phyloP scores from a whole-genome alignment of 37 sponge, comb jelly and placozoan genomes.

The Haliclona indistincta region DNA sequence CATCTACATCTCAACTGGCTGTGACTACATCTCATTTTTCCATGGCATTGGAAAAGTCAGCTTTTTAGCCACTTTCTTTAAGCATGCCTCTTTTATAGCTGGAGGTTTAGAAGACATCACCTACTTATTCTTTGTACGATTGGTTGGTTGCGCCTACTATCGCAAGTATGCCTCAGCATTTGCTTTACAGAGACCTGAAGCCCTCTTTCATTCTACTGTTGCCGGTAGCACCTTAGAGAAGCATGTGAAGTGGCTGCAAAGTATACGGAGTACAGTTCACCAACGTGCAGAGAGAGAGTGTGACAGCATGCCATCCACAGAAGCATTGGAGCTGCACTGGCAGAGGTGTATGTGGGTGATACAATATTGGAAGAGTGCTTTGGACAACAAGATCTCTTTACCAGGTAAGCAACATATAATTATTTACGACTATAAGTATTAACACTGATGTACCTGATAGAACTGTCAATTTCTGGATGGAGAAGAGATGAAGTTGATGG shows the following conservation, averaged over 20 bases:
- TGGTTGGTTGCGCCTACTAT: conserved; percentile 20
- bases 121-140: background rate
- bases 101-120: background rate
- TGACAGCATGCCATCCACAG: background rate
- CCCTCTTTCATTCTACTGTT: conserved; percentile 1
- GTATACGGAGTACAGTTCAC: background rate
- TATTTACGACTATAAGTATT: too few species aligned
- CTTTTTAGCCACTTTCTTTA: conserved; percentile 12
- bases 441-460: too few species aligned
- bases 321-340: conserved; percentile 5
- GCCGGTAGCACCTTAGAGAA: background rate
- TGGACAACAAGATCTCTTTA: background rate
- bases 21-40: conserved; percentile 44
- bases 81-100: conserved; percentile 23
- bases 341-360: background rate
- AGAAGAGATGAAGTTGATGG: background rate
- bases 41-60: conserved; percentile 12
- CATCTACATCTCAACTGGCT: conserved; percentile 15
- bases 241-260: conserved; percentile 13
- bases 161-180: background rate
- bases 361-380: background rate
- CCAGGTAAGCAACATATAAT: too few species aligned
- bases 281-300: background rate
- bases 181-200: background rate
- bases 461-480: background rate